phyloP scores from a whole-genome alignment of 2,888 invertebrate species.

The Nomada ferruginata region DNA sequence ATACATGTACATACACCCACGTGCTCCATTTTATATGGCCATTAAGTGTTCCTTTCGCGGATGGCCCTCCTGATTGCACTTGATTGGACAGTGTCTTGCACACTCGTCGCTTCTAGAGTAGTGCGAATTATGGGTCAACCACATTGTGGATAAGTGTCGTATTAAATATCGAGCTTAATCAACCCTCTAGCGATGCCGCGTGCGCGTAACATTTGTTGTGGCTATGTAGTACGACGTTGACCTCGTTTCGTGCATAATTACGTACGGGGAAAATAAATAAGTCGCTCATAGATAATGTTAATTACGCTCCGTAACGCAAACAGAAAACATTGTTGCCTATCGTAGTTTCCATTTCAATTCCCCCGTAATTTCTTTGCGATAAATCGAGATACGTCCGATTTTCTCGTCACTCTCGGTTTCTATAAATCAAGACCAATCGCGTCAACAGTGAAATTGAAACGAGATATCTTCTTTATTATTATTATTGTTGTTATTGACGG shows the following conservation, averaged over 20 bases:
- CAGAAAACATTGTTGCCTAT: not conserved
- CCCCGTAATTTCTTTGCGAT: not conserved
- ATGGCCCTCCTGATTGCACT: constrained; percentile 69
- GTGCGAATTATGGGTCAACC: constrained; percentile 55
- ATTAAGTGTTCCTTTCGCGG: constrained; percentile 71
- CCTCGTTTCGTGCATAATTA: constrained; percentile 44
- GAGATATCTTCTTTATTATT: too few relatives aligned
- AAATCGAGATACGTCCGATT: not conserved
- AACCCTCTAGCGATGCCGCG: constrained; percentile 24
- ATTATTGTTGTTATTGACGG: too few relatives aligned
- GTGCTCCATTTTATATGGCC: constrained; percentile 69
- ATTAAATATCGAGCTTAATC: constrained; percentile 43
- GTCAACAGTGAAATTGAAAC: not conserved
- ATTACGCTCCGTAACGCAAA: not conserved
- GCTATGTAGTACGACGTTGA: constrained; percentile 13
- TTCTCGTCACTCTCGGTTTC: not conserved
- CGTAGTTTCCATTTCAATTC: not conserved
- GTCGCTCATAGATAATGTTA: constrained; percentile 10
- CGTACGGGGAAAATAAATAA: constrained; percentile 16
- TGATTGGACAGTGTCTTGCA: constrained; percentile 69
- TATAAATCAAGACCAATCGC: not conserved
- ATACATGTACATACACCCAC: constrained; percentile 68
- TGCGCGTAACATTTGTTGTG: constrained; percentile 26
- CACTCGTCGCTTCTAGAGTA: constrained; percentile 27
- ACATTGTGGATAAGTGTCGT: constrained; percentile 51